phyloP scores from a whole-genome alignment of 2,888 invertebrate species.

The Nemurella pictetii region DNA sequence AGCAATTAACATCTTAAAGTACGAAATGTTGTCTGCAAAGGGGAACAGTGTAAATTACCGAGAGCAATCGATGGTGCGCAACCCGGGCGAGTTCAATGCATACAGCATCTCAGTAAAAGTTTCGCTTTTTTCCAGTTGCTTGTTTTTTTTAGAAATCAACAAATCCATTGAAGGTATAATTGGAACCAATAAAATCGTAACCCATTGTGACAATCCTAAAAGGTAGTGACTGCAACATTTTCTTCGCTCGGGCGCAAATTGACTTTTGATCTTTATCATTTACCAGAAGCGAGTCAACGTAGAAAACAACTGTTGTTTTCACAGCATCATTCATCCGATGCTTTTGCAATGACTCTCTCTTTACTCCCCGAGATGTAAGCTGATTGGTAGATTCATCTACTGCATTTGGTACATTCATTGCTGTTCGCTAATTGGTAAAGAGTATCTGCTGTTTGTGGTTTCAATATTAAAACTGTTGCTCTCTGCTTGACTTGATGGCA shows the following conservation, averaged over 20 bases:
- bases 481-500: too few species aligned
- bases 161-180: background rate
- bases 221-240: slow-evolving; percentile 5
- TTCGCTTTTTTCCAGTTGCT: background rate
- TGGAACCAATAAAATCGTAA: background rate
- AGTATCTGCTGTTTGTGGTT: too few species aligned
- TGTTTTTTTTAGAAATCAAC: slow-evolving; percentile 9
- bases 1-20: background rate
- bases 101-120: background rate
- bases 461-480: too few species aligned
- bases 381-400: too few species aligned
- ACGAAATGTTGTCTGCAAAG: background rate
- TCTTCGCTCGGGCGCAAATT: slow-evolving; percentile 1
- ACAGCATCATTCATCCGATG: background rate
- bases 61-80: background rate
- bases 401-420: too few species aligned
- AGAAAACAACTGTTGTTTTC: background rate
- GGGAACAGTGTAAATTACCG: background rate
- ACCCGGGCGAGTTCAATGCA: background rate
- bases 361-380: too few species aligned
- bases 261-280: slow-evolving; percentile 2
- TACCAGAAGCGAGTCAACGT: background rate
- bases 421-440: too few species aligned
- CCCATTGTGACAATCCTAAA: background rate
- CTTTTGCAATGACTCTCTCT: background rate